Conservation (phyloP, 2,797 vertebrate species). For the Sphenodon punctatus region DNA sequence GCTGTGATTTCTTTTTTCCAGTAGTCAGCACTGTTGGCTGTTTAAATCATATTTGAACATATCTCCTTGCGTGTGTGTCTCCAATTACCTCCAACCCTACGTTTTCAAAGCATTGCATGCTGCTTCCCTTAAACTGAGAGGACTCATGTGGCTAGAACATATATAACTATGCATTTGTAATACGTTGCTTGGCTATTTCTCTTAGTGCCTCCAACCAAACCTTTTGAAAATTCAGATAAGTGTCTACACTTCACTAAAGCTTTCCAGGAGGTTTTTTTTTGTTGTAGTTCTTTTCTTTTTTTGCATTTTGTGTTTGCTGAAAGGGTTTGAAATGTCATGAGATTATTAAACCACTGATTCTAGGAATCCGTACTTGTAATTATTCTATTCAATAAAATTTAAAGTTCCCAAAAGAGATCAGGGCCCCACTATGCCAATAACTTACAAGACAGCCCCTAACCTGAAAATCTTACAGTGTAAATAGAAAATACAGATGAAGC, state of each 20-base stretch:
- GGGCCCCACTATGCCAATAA: background rate
- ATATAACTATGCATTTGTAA: background rate
- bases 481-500: too few relatives aligned
- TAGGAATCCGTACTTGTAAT: background rate
- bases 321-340: too few relatives aligned
- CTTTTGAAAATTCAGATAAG: background rate
- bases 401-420: background rate
- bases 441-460: background rate
- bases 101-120: background rate
- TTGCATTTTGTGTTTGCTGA: background rate
- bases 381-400: background rate
- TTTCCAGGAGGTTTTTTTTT: background rate
- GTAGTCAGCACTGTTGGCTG: background rate
- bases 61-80: background rate
- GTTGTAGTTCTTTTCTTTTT: too few relatives aligned
- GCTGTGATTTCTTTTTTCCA: background rate
- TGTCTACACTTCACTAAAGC: background rate
- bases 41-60: background rate
- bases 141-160: background rate
- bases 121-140: background rate
- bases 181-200: background rate
- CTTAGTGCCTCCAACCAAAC: background rate
- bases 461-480: too few relatives aligned
- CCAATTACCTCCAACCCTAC: background rate
- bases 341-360: background rate